Conservation (phyloP, 2,888 invertebrate species). For the Neoscelio sp. region DNA sequence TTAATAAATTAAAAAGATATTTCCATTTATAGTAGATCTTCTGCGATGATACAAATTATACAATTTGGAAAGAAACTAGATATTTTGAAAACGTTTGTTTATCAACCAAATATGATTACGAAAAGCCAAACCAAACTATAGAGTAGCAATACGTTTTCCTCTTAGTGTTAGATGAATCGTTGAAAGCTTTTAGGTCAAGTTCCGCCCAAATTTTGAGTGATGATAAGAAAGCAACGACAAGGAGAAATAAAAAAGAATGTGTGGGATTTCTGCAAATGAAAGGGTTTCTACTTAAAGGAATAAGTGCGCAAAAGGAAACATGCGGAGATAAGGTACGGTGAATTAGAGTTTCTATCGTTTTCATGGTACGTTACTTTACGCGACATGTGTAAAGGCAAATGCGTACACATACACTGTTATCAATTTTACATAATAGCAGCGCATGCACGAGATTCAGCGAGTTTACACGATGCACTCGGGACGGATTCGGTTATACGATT, state of each 20-base stretch:
- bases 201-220: not conserved
- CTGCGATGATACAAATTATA: too few relatives aligned
- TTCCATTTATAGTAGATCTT: too few relatives aligned
- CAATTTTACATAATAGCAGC: conserved; percentile 12
- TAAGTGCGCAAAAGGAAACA: conserved; percentile 18
- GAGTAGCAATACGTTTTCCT: too few relatives aligned
- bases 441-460: not conserved
- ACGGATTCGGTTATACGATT: too few relatives aligned
- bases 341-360: conserved; percentile 2
- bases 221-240: not conserved
- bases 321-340: conserved; percentile 19
- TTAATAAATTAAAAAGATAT: too few relatives aligned
- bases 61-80: too few relatives aligned
- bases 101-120: too few relatives aligned
- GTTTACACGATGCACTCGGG: not conserved
- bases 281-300: conserved; percentile 8
- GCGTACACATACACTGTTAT: not conserved
- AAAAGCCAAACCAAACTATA: too few relatives aligned
- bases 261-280: not conserved
- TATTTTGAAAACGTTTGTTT: too few relatives aligned
- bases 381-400: not conserved
- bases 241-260: conserved; percentile 10
- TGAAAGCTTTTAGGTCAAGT: too few relatives aligned
- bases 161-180: too few relatives aligned
- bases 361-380: not conserved